Evolutionary conservation across 2,888 invertebrate species (phyloP).

Genomic region (Diplazon laetatorius): DNA sequence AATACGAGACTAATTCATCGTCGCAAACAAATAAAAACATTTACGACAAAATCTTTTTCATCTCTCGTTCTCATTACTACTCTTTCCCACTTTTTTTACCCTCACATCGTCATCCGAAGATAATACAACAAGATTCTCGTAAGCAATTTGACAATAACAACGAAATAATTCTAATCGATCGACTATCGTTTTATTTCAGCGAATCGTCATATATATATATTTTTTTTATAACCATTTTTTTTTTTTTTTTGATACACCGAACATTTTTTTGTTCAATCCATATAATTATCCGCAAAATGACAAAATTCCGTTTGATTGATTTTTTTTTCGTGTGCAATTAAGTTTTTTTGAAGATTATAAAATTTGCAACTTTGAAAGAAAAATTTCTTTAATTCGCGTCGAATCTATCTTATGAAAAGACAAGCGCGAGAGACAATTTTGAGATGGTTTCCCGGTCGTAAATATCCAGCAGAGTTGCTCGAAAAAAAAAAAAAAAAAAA

Average conservation of each 20-base stretch:
- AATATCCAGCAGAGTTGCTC: background rate
- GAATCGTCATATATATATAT: background rate
- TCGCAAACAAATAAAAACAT: background rate
- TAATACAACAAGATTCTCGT: background rate
- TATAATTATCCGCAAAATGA: background rate
- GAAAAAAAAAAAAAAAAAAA: too few species aligned
- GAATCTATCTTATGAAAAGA: too few species aligned
- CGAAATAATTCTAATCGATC: background rate
- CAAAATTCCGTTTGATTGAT: background rate
- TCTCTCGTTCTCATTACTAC: background rate
- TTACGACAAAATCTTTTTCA: background rate
- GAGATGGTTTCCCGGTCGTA: too few species aligned
- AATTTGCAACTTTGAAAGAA: background rate
- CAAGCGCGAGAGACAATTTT: too few species aligned
- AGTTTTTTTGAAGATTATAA: background rate
- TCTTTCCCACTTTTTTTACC: background rate
- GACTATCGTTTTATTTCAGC: background rate
- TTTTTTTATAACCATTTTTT: background rate
- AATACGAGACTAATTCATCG: background rate
- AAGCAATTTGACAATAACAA: constrained; percentile 11
- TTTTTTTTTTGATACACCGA: too few species aligned
- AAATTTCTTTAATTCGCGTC: too few species aligned
- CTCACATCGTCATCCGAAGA: background rate
- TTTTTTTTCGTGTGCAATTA: background rate
- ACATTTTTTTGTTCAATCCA: background rate